These are phyloP conservation scores for Lordiphosa mommai DNA, from an alignment of 1,140 invertebrate species.

Conservation along the genomic window DNA sequence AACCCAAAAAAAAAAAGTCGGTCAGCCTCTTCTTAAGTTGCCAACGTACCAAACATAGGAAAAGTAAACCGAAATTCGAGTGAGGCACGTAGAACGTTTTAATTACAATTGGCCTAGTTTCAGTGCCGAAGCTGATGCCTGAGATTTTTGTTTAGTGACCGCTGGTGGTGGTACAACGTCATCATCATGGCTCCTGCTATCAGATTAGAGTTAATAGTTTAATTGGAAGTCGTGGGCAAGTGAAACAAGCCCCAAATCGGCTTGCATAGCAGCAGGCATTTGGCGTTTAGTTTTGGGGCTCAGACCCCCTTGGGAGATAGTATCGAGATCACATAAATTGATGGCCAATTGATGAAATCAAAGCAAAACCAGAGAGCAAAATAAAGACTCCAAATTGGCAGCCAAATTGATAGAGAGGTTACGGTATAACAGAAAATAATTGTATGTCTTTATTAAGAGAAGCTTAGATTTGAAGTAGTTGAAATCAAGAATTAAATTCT, in stretches of 20 bases:
- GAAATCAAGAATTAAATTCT: too few species aligned
- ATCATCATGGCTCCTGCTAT: conserved; percentile 40
- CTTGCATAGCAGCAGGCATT: not conserved
- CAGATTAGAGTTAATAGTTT: conserved; percentile 68
- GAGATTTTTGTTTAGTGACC: conserved; percentile 21
- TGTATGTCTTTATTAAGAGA: too few species aligned
- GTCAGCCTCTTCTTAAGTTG: conserved; percentile 24
- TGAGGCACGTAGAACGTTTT: conserved; percentile 68
- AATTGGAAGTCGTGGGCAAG: conserved; percentile 49
- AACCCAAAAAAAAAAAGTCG: conserved; percentile 20
- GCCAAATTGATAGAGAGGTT: too few species aligned
- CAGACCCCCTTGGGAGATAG: too few species aligned
- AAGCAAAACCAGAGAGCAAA: too few species aligned
- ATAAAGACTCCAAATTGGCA: too few species aligned
- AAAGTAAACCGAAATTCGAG: conserved; percentile 11
- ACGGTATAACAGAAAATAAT: too few species aligned
- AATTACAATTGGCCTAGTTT: conserved; percentile 70
- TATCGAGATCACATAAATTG: too few species aligned
- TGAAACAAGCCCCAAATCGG: conserved; percentile 7
- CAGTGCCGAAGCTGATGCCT: conserved; percentile 6
- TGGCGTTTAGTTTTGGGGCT: too few species aligned
- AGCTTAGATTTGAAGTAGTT: too few species aligned
- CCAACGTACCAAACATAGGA: conserved; percentile 7
- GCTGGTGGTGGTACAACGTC: conserved; percentile 1
- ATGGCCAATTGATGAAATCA: too few species aligned